Base-by-base conservation (phyloP, 1,140 invertebrate genomes). In the Sarcophaga bullata region DNA sequence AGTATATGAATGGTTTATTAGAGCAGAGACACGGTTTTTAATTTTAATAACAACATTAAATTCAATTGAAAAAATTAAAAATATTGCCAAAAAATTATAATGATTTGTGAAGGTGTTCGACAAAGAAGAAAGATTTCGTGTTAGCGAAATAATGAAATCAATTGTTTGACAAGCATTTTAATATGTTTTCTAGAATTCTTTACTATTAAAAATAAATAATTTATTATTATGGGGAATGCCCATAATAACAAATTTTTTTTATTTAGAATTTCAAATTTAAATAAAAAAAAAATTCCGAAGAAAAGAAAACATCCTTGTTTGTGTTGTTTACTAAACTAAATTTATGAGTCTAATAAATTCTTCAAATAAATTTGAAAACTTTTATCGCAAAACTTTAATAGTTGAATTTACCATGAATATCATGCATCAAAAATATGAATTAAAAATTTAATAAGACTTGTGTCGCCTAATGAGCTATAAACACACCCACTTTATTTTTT, bases 221-320 rank as follows among this genome's bases (percentile, higher is more conserved):
- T 54, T 11, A 11, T 54, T 17, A 68, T 68, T 68, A 8, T 68
- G 62, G 62, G 62, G n/a, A 68, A 68, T 68, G n/a, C 62, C 62
- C 62, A 19, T 2, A 68, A 68, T 8, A 68, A 68, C 9, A 54
- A 54, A 11, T 11, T 54, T 54, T 54, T 68, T 68, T 68, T 4
- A 19, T 19, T n/a, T 0, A 68, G 1, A 15, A 68, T 2, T 68
- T 15, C 10, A 11, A 11, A 1, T 9, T 17, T 6, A n/a, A 68
- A n/a, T 68, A 1, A 3, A 54, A 11, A 11, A 15, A 68, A 68
- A 68, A 68, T 68, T n/a, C 17, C 13, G 10, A 68, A 68, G 17
- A 68, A 68, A 68, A 1, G 4, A 68, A 68, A 17, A 68, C 62
- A 68, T 19, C 17, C 62, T 17, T 10, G 10, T 17, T 68, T 68